Conservation (phyloP, 2,113 vertebrate species). For the Zosterops hypoxanthus region DNA sequence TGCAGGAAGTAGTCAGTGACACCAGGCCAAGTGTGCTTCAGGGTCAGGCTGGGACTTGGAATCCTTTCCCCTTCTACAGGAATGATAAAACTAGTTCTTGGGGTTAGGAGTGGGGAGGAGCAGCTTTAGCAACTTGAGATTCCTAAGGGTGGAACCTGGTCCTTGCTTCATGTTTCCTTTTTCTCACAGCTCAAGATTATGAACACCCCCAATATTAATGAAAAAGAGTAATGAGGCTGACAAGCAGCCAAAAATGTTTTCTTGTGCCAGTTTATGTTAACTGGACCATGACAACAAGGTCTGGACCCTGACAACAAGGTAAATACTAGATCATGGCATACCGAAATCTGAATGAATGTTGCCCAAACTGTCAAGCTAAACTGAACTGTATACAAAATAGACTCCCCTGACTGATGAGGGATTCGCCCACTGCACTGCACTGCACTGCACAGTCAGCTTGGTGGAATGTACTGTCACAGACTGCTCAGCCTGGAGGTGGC, state of each 20-base stretch:
- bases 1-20: neutral
- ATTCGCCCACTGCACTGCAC: neutral
- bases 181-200: neutral
- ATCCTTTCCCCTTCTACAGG: neutral
- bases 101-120: fast-evolving
- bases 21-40: neutral
- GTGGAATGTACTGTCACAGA: neutral
- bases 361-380: neutral
- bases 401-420: fast-evolving
- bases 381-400: neutral
- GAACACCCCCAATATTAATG: no score
- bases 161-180: neutral
- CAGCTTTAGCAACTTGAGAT: neutral
- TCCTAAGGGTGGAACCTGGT: neutral
- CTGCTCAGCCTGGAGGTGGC: neutral
- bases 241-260: neutral
- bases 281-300: neutral
- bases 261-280: neutral
- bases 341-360: fast-evolving
- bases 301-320: neutral
- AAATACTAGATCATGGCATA: neutral
- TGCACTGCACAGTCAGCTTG: neutral
- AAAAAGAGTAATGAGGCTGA: neutral
- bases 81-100: neutral
- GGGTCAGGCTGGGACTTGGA: neutral